These are phyloP conservation scores for Schlechtendalia chinensis DNA, from an alignment of 1,140 invertebrate genomes.

Conservation along the genomic window DNA sequence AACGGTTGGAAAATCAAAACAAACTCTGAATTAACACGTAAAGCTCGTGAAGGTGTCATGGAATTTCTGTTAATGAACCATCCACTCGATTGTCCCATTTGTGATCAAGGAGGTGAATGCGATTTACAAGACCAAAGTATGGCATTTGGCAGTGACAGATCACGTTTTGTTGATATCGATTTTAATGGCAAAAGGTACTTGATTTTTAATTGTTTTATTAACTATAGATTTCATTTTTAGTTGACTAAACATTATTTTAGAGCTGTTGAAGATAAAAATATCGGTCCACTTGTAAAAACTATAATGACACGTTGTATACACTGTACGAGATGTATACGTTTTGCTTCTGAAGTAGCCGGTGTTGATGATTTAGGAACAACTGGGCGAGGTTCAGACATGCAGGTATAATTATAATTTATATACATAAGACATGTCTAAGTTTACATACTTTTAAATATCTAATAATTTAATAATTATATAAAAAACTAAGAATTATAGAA, in stretches of 20 bases:
- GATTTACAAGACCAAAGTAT: constrained; percentile 98
- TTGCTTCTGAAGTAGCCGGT: constrained; percentile 95
- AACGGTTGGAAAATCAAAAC: constrained; percentile 97
- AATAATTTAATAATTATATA: no score
- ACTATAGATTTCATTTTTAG: background rate
- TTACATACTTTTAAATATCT: no score
- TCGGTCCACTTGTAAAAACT: constrained; percentile 97
- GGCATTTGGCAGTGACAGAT: constrained; percentile 97
- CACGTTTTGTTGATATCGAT: constrained; percentile 89
- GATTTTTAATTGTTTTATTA: constrained; percentile 49
- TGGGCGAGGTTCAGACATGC: constrained; percentile 93
- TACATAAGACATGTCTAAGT: no score
- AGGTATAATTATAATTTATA: constrained; percentile 60
- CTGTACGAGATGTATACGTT: constrained; percentile 96
- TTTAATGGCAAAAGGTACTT: constrained; percentile 84
- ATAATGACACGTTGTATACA: constrained; percentile 99
- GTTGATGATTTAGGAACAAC: constrained; percentile 97
- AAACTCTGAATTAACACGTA: constrained; percentile 90
- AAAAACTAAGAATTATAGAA: no score
- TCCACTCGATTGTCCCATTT: constrained; percentile 98
- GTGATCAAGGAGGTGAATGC: constrained; percentile 99
- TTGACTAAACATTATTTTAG: constrained; percentile 57
- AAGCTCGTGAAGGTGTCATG: constrained; percentile 97
- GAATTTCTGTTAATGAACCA: constrained; percentile 98
- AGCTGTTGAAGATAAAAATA: constrained; percentile 98